Evolutionary conservation across 2,113 vertebrate species (phyloP), one percentile per base, ranked within the genome.

Genomic region (Perccottus glenii): DNA sequence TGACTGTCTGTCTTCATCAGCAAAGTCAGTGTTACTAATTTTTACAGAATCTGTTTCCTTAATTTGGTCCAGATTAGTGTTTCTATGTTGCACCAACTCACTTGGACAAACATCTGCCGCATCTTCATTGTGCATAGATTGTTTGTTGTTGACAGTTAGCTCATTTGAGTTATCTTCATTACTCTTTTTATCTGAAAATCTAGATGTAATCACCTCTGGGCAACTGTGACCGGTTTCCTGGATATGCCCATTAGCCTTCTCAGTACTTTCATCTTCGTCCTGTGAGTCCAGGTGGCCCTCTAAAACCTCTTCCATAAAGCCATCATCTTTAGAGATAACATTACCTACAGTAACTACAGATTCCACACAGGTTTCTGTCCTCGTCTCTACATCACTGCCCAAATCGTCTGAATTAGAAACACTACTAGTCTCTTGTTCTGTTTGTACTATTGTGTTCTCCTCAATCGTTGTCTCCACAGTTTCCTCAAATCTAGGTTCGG

Each of bases 1-100:
- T 0, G 82, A 87, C 7, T 4, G 48, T 15, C 60, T 63, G 36
- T 83, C 84, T 14, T 16, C 67, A 1, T 85, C 52, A n/a, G 58
- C 60, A 35, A 76, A 60, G 0, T 48, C 59, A 60, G 56, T 68
- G 45, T 47, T 45, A 6, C 15, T 4, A 14, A 10, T 19, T 7
- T 42, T 12, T 0, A 47, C 5, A 14, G 35, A 27, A 12, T 72
- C 53, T 9, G 5, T 32, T 42, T 77, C 72, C 62, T 66, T 47
- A 4, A 58, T 9, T 32, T 43, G 35, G 3, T 12, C 68, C 16
- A 19, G 15, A 7, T 64, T 27, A 19, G 47, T 10, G 36, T 64
- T 55, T 1, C 3, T 9, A 5, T 48, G 48, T 9, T 11, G 58
- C 15, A 14, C 27, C 0, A 5, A 0, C 7, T 64, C 53, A 0